Conservation (phyloP, 2,888 invertebrate species). For the Tiliacea aurago region DNA sequence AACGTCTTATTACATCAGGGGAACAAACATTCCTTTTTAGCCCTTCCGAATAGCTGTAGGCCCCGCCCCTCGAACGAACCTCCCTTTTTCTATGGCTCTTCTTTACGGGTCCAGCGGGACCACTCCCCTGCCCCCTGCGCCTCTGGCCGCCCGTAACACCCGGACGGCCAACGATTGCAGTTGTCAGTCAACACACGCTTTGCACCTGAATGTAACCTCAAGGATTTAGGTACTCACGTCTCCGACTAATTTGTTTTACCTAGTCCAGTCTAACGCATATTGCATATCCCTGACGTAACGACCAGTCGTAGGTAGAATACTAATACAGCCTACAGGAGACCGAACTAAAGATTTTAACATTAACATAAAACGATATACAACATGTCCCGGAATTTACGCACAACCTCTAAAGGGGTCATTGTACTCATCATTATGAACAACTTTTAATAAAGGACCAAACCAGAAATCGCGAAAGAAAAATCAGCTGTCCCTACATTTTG, state of each 20-base stretch:
- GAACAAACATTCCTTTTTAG: slow-evolving; percentile 10
- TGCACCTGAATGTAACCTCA: not conserved
- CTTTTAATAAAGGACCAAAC: too few species aligned
- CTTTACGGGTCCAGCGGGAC: not conserved
- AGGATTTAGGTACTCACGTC: not conserved
- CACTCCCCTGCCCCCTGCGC: not conserved
- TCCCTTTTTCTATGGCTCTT: slow-evolving; percentile 18
- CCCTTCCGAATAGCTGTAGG: slow-evolving; percentile 14
- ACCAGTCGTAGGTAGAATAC: not conserved
- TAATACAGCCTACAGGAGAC: not conserved
- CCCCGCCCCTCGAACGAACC: slow-evolving; percentile 36
- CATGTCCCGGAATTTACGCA: too few species aligned
- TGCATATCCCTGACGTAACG: not conserved
- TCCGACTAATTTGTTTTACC: too few species aligned
- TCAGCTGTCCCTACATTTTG: too few species aligned
- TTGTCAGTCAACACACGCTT: not conserved
- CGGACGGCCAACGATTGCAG: too few species aligned
- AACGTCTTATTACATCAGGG: not conserved
- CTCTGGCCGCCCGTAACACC: not conserved
- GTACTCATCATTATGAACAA: too few species aligned
- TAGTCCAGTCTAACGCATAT: not conserved
- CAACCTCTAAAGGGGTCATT: too few species aligned
- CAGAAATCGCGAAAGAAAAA: too few species aligned
- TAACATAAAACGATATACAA: not conserved
- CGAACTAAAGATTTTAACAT: not conserved